These are phyloP conservation scores for Setophaga kirtlandii DNA, from an alignment of 2,113 vertebrate genomes.

Conservation along the genomic window DNA sequence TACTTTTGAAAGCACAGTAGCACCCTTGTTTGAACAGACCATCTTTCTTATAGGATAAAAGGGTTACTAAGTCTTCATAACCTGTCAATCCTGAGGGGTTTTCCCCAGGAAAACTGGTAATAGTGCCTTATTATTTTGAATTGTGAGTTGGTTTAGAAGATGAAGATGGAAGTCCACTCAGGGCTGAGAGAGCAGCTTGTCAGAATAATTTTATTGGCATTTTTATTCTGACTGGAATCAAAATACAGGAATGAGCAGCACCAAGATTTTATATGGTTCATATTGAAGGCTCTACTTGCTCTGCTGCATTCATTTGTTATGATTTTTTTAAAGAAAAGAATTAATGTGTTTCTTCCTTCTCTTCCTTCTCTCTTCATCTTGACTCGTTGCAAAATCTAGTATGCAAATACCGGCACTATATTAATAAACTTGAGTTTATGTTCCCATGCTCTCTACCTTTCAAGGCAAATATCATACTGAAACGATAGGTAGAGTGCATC, in stretches of 20 bases:
- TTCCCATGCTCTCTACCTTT: constrained; percentile 17
- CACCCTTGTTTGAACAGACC: constrained; percentile 66
- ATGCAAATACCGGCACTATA: neutral
- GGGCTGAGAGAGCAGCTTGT: constrained; percentile 40
- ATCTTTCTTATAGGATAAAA: constrained; percentile 56
- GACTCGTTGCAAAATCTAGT: neutral
- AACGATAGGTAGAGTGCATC: neutral
- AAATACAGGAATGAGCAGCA: constrained; percentile 30
- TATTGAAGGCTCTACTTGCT: neutral
- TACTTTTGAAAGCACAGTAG: constrained; percentile 25
- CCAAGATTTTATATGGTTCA: neutral
- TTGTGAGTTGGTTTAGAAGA: constrained; percentile 40
- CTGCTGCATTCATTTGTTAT: neutral
- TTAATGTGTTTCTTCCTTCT: neutral
- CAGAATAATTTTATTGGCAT: constrained; percentile 47
- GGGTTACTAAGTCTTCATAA: constrained; percentile 46
- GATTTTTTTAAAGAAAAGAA: neutral
- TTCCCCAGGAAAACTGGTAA: constrained; percentile 47
- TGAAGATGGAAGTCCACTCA: constrained; percentile 59
- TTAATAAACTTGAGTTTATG: neutral
- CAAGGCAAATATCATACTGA: neutral
- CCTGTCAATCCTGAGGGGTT: constrained; percentile 42
- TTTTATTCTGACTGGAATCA: constrained; percentile 52
- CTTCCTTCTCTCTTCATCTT: neutral
- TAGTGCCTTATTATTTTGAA: constrained; percentile 70